These are phyloP conservation scores for Hypanus sabinus DNA, from an alignment of 2,113 vertebrate genomes.

Conservation along the genomic window DNA sequence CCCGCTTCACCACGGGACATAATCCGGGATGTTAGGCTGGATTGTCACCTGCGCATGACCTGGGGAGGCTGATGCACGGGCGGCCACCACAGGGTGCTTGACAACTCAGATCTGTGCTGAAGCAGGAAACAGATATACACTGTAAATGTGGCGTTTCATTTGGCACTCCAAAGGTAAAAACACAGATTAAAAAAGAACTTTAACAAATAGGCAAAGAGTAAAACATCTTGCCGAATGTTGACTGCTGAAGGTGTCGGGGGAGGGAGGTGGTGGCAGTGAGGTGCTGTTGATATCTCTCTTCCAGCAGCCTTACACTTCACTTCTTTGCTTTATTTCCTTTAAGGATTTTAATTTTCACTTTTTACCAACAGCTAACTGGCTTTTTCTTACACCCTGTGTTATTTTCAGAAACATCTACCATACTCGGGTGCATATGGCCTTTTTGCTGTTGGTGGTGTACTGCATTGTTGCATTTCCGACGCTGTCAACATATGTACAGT, in stretches of 20 bases:
- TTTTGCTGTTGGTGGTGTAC: not conserved
- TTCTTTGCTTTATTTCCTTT: slow-evolving; percentile 21
- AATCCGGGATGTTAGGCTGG: too few species aligned
- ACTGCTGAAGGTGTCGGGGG: not conserved
- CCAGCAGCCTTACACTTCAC: not conserved
- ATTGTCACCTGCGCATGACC: too few species aligned
- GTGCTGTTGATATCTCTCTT: not conserved
- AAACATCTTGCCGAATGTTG: not conserved
- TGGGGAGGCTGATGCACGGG: too few species aligned
- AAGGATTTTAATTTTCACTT: not conserved
- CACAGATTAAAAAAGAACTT: not conserved
- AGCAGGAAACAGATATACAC: not conserved
- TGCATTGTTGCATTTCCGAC: not conserved
- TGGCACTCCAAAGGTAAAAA: not conserved
- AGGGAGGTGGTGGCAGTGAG: not conserved
- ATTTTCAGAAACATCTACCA: slow-evolving; percentile 12
- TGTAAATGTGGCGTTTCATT: not conserved
- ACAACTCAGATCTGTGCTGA: not conserved
- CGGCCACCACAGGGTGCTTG: too few species aligned
- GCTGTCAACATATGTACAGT: not conserved
- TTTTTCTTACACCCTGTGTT: not conserved
- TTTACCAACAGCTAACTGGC: not conserved
- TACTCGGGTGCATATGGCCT: not conserved
- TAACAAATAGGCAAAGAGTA: not conserved
- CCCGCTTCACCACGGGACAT: too few species aligned